These are phyloP conservation scores for Rhynchophorus ferrugineus DNA, from an alignment of 1,140 invertebrate genomes.

Conservation along the genomic window DNA sequence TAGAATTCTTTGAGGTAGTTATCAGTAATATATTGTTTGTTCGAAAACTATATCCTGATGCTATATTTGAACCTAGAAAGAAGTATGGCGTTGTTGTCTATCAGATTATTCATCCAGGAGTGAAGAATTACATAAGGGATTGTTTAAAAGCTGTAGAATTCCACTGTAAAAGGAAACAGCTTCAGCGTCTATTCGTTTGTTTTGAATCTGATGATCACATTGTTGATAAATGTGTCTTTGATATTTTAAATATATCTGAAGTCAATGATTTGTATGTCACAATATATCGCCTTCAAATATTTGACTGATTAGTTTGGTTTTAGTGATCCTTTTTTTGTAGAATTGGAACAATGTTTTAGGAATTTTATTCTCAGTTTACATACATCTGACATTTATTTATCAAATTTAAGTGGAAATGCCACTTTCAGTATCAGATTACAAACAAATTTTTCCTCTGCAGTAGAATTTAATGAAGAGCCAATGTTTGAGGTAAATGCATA, in stretches of 20 bases:
- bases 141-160: conserved; percentile 38
- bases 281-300: background rate
- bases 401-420: conserved; percentile 21
- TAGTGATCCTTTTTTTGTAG: conserved; percentile 28
- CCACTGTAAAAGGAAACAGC: conserved; percentile 25
- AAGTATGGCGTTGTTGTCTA: conserved; percentile 47
- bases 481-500: conserved; percentile 23
- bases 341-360: conserved; percentile 27
- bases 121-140: conserved; percentile 48
- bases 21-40: conserved; percentile 47
- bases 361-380: conserved; percentile 31
- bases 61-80: conserved; percentile 46
- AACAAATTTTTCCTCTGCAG: conserved; percentile 23
- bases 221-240: conserved; percentile 27
- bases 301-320: conserved; percentile 11
- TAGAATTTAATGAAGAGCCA: conserved; percentile 32
- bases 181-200: conserved; percentile 26
- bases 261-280: conserved; percentile 20
- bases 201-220: conserved; percentile 19
- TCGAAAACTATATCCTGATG: conserved; percentile 48
- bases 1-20: conserved; percentile 49
- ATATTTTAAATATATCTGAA: conserved; percentile 19
- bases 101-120: conserved; percentile 46
- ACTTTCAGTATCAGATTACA: conserved; percentile 30
- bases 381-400: conserved; percentile 20